Conservation (phyloP, 2,113 vertebrate species). For the Camelus dromedarius region DNA sequence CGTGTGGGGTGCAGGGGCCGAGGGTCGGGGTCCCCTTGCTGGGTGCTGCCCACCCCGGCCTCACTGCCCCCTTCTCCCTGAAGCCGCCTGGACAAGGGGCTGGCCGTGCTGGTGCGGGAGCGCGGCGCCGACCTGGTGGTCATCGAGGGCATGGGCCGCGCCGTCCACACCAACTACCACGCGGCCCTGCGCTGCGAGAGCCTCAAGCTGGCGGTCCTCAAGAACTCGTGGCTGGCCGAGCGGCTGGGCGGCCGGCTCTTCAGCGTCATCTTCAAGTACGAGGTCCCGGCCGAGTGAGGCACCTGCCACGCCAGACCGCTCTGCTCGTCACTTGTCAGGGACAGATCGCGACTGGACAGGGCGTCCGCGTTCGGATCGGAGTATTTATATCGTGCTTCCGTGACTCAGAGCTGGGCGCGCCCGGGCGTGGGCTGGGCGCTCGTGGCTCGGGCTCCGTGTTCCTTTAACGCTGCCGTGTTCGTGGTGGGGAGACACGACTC, state of each 20-base stretch:
- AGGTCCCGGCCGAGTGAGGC: constrained; percentile 89
- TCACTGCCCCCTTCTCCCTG: neutral
- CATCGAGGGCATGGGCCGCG: constrained; percentile 98
- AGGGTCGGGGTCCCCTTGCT: neutral
- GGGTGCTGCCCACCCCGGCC: neutral
- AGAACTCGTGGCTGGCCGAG: constrained; percentile 98
- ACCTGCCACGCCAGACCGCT: neutral
- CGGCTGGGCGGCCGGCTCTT: constrained; percentile 97
- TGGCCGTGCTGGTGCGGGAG: constrained; percentile 93
- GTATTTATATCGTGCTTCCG: constrained; percentile 85
- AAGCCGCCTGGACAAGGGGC: constrained; percentile 96
- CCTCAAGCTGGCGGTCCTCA: constrained; percentile 98
- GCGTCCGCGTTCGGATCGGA: constrained; percentile 68
- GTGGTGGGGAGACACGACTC: constrained; percentile 81
- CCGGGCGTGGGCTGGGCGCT: neutral
- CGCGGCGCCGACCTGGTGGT: constrained; percentile 95
- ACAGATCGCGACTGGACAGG: constrained; percentile 84
- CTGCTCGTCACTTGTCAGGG: constrained; percentile 83
- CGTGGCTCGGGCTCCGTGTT: neutral
- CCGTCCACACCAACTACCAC: constrained; percentile 98
- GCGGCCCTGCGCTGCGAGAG: constrained; percentile 95
- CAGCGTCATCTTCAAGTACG: constrained; percentile 99
- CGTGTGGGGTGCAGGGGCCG: accelerated
- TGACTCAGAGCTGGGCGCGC: constrained; percentile 78
- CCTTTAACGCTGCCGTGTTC: constrained; percentile 81